phyloP scores from a whole-genome alignment of 1,140 invertebrate species.

The Euschistus heros region DNA sequence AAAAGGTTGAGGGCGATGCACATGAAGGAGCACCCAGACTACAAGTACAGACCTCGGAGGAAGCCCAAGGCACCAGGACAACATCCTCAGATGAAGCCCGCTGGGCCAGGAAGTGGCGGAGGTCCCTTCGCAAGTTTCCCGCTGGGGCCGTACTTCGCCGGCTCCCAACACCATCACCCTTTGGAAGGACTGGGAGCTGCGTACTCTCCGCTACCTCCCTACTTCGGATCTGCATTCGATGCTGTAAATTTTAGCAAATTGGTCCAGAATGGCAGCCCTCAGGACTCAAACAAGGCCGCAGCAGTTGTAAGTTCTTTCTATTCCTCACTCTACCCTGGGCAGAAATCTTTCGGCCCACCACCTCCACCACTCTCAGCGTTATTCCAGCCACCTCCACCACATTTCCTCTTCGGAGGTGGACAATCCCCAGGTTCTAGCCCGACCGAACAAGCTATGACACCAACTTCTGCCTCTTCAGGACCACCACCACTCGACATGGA shows the following conservation, averaged over 20 bases:
- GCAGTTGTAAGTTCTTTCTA: constrained; percentile 51
- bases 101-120: constrained; percentile 32
- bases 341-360: constrained; percentile 23
- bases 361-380: constrained; percentile 23
- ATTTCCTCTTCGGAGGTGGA: constrained; percentile 27
- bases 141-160: constrained; percentile 44
- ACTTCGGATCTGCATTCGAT: constrained; percentile 51
- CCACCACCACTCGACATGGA: constrained; percentile 28
- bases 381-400: constrained; percentile 29
- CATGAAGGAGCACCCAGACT: constrained; percentile 88
- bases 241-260: constrained; percentile 48
- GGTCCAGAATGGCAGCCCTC: constrained; percentile 35
- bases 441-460: constrained; percentile 7
- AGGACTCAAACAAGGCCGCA: constrained; percentile 36
- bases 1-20: constrained; percentile 79
- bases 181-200: constrained; percentile 31
- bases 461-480: constrained; percentile 19
- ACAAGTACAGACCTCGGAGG: constrained; percentile 76
- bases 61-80: constrained; percentile 75
- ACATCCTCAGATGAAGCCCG: constrained; percentile 36
- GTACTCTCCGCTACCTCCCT: constrained; percentile 36
- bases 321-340: constrained; percentile 42
- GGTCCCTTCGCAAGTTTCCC: constrained; percentile 44
- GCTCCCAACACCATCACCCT: constrained; percentile 41
- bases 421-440: constrained; percentile 28